Evolutionary conservation across 2,113 vertebrate species (phyloP).

Genomic region (Burhinus oedicnemus): DNA sequence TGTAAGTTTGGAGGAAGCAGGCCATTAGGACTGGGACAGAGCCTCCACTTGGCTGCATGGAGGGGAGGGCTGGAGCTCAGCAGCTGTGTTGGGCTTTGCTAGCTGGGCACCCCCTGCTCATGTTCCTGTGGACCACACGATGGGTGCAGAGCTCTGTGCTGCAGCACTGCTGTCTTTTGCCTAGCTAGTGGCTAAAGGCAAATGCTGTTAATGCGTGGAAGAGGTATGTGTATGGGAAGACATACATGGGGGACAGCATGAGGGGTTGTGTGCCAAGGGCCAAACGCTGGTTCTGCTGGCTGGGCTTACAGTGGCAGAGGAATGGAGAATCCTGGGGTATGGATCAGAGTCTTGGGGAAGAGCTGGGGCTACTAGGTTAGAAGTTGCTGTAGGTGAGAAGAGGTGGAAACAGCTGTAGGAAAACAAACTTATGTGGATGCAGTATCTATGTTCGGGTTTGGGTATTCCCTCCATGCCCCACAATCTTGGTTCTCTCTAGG

Average conservation of each 20-base stretch:
- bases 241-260: rapidly evolving
- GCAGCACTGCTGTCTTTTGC: neutral
- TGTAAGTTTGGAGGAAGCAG: neutral
- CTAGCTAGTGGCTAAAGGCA: neutral
- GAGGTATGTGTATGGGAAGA: neutral
- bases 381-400: neutral
- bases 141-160: neutral
- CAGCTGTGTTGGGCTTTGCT: neutral
- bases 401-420: neutral
- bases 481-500: neutral
- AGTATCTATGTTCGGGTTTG: neutral
- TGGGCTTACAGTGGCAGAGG: neutral
- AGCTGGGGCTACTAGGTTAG: neutral
- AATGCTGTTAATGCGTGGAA: rapidly evolving
- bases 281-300: neutral
- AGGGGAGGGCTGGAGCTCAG: neutral
- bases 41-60: neutral
- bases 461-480: neutral
- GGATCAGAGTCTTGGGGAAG: neutral
- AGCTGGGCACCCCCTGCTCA: neutral
- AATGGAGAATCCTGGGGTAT: neutral
- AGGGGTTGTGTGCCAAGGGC: neutral
- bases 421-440: neutral
- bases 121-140: rapidly evolving
- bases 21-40: neutral